These are phyloP conservation scores for Alloscopus bannaensis DNA, from an alignment of 2,888 invertebrate genomes.

Conservation along the genomic window DNA sequence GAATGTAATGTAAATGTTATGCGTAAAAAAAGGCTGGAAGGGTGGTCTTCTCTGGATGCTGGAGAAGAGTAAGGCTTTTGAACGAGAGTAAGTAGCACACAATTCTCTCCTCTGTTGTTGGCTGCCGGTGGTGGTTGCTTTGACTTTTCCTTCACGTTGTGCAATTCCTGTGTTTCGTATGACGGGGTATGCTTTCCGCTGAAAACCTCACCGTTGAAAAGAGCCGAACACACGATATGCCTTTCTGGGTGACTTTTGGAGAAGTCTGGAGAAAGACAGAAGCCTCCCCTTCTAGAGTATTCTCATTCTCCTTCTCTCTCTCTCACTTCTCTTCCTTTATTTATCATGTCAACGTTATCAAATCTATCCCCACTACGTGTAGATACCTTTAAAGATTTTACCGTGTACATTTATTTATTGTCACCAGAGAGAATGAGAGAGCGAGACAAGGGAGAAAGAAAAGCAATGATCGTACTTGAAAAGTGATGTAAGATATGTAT, in stretches of 20 bases:
- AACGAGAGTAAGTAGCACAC: background rate
- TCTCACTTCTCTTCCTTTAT: constrained; percentile 2
- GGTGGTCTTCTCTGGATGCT: constrained; percentile 25
- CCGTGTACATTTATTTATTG: background rate
- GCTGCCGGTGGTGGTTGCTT: constrained; percentile 10
- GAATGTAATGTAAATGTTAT: background rate
- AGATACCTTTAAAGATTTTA: background rate
- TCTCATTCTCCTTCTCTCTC: constrained; percentile 6
- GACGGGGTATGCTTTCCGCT: background rate
- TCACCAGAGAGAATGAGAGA: background rate
- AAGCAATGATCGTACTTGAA: background rate
- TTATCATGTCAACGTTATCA: background rate
- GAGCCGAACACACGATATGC: background rate
- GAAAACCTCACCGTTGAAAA: background rate
- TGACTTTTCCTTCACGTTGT: constrained; percentile 17
- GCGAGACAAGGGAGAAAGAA: background rate
- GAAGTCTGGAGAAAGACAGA: background rate
- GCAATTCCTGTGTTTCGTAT: background rate
- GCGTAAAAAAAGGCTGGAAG: constrained; percentile 6
- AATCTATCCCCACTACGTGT: constrained; percentile 11
- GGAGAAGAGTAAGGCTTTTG: background rate
- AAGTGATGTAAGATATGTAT: background rate
- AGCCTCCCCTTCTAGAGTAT: background rate
- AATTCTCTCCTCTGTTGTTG: background rate
- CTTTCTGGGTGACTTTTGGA: background rate